Base-by-base conservation (phyloP, 2,888 invertebrate species). In the Drosophila macrospina region DNA sequence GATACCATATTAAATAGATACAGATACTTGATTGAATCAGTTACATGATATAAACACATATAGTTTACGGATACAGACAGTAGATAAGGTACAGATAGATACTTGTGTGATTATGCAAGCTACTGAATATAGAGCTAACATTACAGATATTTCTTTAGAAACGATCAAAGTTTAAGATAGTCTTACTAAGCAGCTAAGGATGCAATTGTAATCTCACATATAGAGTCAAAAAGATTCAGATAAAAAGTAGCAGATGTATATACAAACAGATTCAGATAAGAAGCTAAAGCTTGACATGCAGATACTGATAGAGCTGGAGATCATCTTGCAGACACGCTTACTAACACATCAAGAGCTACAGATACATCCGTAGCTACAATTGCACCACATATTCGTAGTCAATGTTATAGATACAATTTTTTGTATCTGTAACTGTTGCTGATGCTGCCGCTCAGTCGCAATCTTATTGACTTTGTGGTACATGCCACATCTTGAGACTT, bases 381-480 rank as follows among this genome's bases (percentile, higher is more conserved):
- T 20, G 28, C 39, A 15, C 7, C 7, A 30, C 16, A 15, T 10
- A 24, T 13, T 10, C 13, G 28, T 24, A 36, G 20, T 15, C 24
- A 16, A 11, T 16, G 13, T 32, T 42, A 30, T 24, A 64, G 30
- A 68, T 52, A 20, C 39, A 59, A 28, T n/a, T 7, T 15, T 39
- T 52, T 39, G 34, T 44, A 55, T 10, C 26, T 39, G 34, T 44
- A 55, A 6, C 26, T 15, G 15, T 15, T 16, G 16, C 45, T 36
- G 55, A 34, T 45, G 56, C 45, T 37, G 15, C 28, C 28, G 7
- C 44, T 42, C n/a, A 13, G 8, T 32, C 10, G 37, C 59, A 64
- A 75, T 75, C 68, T 75, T 76, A 62, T 76, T 76, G 76, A 72
- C 75, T 59, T 39, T 64, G 42, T 15, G 50, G 37, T 16, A 8